Evolutionary conservation across 1,140 invertebrate genomes (phyloP).

Genomic region (Bombus waltoni): DNA sequence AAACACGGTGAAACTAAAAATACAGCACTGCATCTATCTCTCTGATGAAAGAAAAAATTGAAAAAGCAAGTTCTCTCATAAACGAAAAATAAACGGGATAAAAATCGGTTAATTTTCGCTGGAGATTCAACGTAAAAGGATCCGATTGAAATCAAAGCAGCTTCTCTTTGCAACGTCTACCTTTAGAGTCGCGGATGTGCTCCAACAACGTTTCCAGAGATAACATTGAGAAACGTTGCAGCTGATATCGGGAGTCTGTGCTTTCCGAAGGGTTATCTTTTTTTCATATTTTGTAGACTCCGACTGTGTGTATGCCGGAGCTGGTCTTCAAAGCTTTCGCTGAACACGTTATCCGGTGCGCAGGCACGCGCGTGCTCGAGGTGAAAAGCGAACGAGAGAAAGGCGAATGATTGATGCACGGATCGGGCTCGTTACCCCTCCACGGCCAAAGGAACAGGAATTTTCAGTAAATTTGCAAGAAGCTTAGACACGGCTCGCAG

Average conservation of each 20-base stretch:
- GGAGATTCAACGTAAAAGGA: neutral
- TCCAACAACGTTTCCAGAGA: constrained; percentile 12
- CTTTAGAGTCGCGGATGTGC: neutral
- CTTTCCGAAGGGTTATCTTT: constrained; percentile 19
- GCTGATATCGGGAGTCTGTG: constrained; percentile 17
- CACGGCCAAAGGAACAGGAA: constrained; percentile 5
- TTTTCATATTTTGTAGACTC: constrained; percentile 9
- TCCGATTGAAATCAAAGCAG: neutral
- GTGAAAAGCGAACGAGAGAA: constrained; percentile 36
- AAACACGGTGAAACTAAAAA: too few species aligned
- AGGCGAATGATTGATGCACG: constrained; percentile 46
- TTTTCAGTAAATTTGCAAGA: constrained; percentile 44
- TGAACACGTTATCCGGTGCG: constrained; percentile 15
- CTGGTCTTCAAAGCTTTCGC: constrained; percentile 21
- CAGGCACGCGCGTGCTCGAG: neutral
- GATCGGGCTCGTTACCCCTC: constrained; percentile 3
- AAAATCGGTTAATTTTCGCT: constrained; percentile 3
- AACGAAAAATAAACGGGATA: neutral
- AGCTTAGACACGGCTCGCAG: neutral
- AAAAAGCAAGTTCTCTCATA: neutral
- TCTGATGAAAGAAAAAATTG: neutral
- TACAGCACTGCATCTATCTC: too few species aligned
- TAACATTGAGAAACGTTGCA: constrained; percentile 37
- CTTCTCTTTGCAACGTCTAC: neutral
- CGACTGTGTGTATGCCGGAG: neutral